Percentiles rank a stretch among this genome's conserved stretches.
Conservation (phyloP, 2,888 invertebrate genomes). For the Apodemia zela region DNA sequence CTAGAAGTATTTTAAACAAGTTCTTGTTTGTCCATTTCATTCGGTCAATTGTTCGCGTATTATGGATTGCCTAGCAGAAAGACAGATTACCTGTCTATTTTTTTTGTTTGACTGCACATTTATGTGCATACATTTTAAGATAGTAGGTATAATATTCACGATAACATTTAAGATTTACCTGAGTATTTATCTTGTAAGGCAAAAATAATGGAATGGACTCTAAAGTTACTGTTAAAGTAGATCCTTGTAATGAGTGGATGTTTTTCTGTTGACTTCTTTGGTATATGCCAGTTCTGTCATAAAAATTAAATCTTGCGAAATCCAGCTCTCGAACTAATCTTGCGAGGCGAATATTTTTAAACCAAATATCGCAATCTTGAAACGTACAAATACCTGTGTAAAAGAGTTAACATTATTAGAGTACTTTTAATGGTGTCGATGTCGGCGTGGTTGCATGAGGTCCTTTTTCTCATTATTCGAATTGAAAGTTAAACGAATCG, state of each 20-base stretch:
- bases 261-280: slow-evolving; percentile 41
- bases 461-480: too few relatives aligned
- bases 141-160: too few relatives aligned
- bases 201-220: slow-evolving; percentile 53
- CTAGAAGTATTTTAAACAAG: too few relatives aligned
- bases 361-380: slow-evolving; percentile 56
- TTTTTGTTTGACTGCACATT: too few relatives aligned
- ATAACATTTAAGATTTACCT: slow-evolving; percentile 40
- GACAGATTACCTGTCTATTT: too few relatives aligned
- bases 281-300: slow-evolving; percentile 59
- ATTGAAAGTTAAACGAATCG: too few relatives aligned
- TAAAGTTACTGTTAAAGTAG: slow-evolving; percentile 47
- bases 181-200: slow-evolving; percentile 61
- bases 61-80: too few relatives aligned
- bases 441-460: too few relatives aligned
- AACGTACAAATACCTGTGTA: slow-evolving; percentile 59
- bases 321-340: slow-evolving; percentile 61
- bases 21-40: too few relatives aligned
- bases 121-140: background rate
- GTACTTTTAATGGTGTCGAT: too few relatives aligned
- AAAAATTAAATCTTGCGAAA: slow-evolving; percentile 64
- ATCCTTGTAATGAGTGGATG: slow-evolving; percentile 60
- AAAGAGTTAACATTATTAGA: slow-evolving; percentile 19
- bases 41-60: too few relatives aligned
- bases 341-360: slow-evolving; percentile 49